Evolutionary conservation across 2,888 invertebrate species (phyloP), one percentile per base, ranked within the genome.

Genomic region (Limenitis arthemis): DNA sequence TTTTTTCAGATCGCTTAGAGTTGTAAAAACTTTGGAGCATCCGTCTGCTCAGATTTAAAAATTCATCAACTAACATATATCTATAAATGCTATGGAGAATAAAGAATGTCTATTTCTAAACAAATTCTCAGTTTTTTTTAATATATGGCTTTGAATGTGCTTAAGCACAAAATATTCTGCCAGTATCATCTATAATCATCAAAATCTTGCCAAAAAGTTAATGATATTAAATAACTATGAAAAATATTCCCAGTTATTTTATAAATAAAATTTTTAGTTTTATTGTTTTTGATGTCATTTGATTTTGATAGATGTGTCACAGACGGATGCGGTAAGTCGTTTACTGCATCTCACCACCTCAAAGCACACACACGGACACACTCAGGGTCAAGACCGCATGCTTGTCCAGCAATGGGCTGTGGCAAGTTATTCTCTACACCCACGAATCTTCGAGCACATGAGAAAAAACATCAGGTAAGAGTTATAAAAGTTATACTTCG

Each of bases 1-100:
- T 88, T 98, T 98, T 82, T 96, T 95, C 64, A 97, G 89, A 83
- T 98, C 97, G 76, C 96, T 96, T 57, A 95, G 87, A 12, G 97
- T 98, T 7, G 97, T 98, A 77, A 98, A 98, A 77, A 92, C 95
- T 75, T 97, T 97, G 56, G 91, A 87, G 71, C 97, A 98, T 47
- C 94, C 93, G 51, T 88, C 87, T 56, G 91, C 89, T 66, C 91
- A 90, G 78, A n/a, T n/a, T n/a, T n/a, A n/a, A n/a, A n/a, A n/a
- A n/a, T 20, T 20, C 20, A 20, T 20, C 20, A 20, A 20, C 20
- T 3, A 20, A 20, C 20, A 20, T 20, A 20, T 20, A 20, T 4
- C 20, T 20, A 20, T 20, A 20, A 20, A 3, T 20, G 20, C 20
- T 20, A 20, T 20, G 20, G 4, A 20, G 20, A 20, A 20, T 20